A percentile compares a stretch with the other conserved stretches of the same genome.
Conservation (phyloP, 1,140 invertebrate genomes). For the Ephestia elutella region DNA sequence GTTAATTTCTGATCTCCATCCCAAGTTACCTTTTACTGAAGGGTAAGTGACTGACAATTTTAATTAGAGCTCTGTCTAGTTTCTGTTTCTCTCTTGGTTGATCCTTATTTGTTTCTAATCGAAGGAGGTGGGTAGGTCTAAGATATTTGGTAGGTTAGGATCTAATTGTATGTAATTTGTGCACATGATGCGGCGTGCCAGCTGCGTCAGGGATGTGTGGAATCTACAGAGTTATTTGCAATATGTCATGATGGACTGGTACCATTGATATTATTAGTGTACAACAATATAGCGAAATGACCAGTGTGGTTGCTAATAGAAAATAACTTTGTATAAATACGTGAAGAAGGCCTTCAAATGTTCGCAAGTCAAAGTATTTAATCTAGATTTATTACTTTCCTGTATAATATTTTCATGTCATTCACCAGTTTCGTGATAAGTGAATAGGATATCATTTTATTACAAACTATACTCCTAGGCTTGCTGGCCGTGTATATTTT, state of each 20-base stretch:
- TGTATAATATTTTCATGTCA: no score
- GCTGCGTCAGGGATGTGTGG: conserved; percentile 34
- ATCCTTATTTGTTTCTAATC: neutral
- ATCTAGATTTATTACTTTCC: no score
- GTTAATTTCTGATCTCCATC: conserved; percentile 25
- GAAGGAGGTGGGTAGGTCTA: conserved; percentile 17
- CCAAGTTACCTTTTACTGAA: conserved; percentile 46
- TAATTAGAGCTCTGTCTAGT: conserved; percentile 27
- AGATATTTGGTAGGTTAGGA: conserved; percentile 32
- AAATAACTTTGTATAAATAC: no score
- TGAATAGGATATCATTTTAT: no score
- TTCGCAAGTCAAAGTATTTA: no score
- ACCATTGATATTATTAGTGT: neutral
- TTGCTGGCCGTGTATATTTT: no score
- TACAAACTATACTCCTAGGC: no score
- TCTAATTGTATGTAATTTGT: conserved; percentile 59
- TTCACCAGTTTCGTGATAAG: no score
- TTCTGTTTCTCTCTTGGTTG: conserved; percentile 1
- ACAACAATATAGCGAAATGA: no score
- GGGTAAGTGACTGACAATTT: conserved; percentile 36
- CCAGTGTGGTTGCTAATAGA: no score
- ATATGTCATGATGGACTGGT: neutral
- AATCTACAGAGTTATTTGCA: conserved; percentile 20
- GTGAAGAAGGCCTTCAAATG: no score
- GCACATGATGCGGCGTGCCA: conserved; percentile 43